Percentiles rank a stretch among this genome's conserved stretches.
phyloP scores from a whole-genome alignment of 2,888 invertebrate genomes.

The Spialia ferax region DNA sequence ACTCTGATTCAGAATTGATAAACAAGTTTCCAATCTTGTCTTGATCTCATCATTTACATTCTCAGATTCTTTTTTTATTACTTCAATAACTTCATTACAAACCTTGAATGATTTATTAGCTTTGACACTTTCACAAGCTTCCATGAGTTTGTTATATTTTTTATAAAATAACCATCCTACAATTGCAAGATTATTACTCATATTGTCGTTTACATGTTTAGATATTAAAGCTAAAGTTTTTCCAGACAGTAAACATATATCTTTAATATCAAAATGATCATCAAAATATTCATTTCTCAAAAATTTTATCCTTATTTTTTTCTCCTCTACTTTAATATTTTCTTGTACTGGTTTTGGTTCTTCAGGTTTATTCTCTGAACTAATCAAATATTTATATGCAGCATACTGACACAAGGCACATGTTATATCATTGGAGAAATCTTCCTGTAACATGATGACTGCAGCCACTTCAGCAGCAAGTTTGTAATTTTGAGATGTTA shows the following conservation, averaged over 20 bases:
- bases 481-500: conserved; percentile 89
- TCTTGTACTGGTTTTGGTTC: conserved; percentile 49
- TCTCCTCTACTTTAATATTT: conserved; percentile 84
- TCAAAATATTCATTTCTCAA: conserved; percentile 94
- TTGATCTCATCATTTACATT: conserved; percentile 54
- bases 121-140: conserved; percentile 57
- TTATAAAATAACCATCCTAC: conserved; percentile 89
- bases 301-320: conserved; percentile 92
- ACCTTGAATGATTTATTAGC: conserved; percentile 60
- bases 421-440: conserved; percentile 90
- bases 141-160: conserved; percentile 86
- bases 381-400: conserved; percentile 89
- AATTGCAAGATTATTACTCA: conserved; percentile 87
- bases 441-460: conserved; percentile 96
- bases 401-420: conserved; percentile 90
- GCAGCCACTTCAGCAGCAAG: conserved; percentile 92
- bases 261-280: conserved; percentile 95
- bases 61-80: conserved; percentile 58
- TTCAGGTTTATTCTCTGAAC: conserved; percentile 52
- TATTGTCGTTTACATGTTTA: conserved; percentile 71
- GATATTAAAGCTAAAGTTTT: conserved; percentile 92
- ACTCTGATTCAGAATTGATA: conserved; percentile 55
- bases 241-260: conserved; percentile 91
- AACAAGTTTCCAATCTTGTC: conserved; percentile 57
- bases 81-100: conserved; percentile 63